phyloP scores from a whole-genome alignment of 2,797 vertebrate genomes.

The Caiman crocodilus region DNA sequence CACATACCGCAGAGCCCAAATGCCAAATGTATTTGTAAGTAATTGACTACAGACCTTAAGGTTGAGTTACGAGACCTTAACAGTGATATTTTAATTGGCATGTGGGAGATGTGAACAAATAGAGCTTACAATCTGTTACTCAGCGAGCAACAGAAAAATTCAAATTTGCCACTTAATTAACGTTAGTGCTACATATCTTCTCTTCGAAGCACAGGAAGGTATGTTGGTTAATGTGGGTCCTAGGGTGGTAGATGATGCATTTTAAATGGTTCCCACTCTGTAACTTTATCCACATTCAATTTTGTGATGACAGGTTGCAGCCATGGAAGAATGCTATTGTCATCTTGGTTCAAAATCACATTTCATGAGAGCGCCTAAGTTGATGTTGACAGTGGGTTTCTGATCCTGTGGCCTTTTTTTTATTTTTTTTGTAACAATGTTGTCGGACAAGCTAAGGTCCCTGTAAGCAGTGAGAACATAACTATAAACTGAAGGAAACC shows the following conservation, averaged over 20 bases:
- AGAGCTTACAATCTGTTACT: background rate
- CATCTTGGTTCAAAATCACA: background rate
- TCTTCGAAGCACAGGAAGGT: background rate
- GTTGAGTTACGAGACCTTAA: background rate
- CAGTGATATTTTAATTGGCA: background rate
- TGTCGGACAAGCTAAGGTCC: background rate
- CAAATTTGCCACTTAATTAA: background rate
- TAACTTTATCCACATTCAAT: background rate
- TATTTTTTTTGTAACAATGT: no score
- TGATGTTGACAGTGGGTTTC: background rate
- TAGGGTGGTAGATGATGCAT: background rate
- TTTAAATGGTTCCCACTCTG: background rate
- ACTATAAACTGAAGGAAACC: no score
- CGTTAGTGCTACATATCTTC: background rate
- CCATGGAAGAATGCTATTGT: background rate
- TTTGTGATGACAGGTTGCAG: background rate
- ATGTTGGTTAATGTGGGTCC: background rate
- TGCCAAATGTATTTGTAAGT: rapidly evolving
- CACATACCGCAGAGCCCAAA: background rate
- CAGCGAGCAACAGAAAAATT: background rate
- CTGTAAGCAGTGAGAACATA: background rate
- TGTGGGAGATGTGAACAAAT: background rate
- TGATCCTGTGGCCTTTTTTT: background rate
- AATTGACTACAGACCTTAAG: background rate
- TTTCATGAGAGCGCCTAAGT: background rate